phyloP scores from a whole-genome alignment of 2,888 invertebrate species.

The Lomographa bimaculata region DNA sequence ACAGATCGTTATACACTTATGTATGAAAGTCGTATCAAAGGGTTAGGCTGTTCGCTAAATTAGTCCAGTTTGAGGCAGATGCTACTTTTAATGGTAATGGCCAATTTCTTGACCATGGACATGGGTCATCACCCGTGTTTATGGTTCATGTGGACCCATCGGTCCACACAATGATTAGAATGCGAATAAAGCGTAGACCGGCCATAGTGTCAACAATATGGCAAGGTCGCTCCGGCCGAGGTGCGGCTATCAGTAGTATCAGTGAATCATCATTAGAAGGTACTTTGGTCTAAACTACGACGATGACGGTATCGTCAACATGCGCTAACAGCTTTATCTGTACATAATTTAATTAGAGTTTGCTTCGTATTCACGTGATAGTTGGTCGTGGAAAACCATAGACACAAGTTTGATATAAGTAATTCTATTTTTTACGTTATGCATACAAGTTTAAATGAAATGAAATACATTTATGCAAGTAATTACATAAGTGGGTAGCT shows the following conservation, averaged over 20 bases:
- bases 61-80: too few species aligned
- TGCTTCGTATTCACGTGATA: constrained; percentile 14
- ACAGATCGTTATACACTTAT: too few species aligned
- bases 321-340: constrained; percentile 13
- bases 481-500: too few species aligned
- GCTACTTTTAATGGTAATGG: too few species aligned
- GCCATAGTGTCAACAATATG: constrained; percentile 14
- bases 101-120: too few species aligned
- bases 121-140: too few species aligned
- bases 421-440: too few species aligned
- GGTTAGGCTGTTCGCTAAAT: too few species aligned
- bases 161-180: constrained; percentile 12
- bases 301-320: constrained; percentile 16
- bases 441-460: too few species aligned
- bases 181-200: constrained; percentile 14
- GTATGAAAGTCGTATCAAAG: too few species aligned
- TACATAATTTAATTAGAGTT: constrained; percentile 20
- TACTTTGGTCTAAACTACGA: constrained; percentile 7
- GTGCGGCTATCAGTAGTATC: constrained; percentile 13
- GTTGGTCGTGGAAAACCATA: constrained; percentile 4
- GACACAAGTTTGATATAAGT: background rate
- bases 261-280: constrained; percentile 11
- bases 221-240: constrained; percentile 13
- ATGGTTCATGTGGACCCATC: too few species aligned
- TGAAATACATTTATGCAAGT: too few species aligned